phyloP scores from a whole-genome alignment of 2,113 vertebrate species.

The Peucedramus taeniatus region DNA sequence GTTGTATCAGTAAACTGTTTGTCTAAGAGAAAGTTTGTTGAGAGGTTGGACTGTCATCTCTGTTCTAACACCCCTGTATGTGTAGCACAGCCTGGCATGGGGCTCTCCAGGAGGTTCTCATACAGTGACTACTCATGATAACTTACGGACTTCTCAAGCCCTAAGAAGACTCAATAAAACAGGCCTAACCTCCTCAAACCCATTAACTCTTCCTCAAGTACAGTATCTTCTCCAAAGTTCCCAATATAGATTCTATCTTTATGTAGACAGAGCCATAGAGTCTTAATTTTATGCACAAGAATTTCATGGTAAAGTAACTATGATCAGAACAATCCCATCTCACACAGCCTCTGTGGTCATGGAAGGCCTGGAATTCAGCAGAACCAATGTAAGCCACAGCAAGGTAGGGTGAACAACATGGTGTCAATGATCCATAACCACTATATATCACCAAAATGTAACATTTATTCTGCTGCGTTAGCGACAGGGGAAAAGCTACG shows the following conservation, averaged over 20 bases:
- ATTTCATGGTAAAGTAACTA: neutral
- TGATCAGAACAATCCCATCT: neutral
- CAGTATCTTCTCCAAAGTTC: neutral
- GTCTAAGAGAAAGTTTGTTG: neutral
- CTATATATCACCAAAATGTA: neutral
- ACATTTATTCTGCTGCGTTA: neutral
- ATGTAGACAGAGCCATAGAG: rapidly evolving
- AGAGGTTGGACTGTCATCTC: neutral
- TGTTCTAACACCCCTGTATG: rapidly evolving
- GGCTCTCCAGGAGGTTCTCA: neutral
- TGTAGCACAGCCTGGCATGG: neutral
- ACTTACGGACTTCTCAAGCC: neutral
- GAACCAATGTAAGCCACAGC: neutral
- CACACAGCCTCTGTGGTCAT: neutral
- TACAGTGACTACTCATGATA: neutral
- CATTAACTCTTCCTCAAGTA: neutral
- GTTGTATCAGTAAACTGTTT: neutral
- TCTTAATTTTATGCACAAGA: neutral
- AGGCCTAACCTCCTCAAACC: neutral
- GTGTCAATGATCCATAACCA: neutral
- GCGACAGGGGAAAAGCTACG: neutral
- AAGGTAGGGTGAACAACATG: neutral
- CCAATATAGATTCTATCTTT: neutral
- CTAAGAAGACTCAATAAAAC: neutral
- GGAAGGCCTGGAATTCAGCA: neutral